Conservation (phyloP, 2,888 invertebrate genomes). For the Dryococelus australis region DNA sequence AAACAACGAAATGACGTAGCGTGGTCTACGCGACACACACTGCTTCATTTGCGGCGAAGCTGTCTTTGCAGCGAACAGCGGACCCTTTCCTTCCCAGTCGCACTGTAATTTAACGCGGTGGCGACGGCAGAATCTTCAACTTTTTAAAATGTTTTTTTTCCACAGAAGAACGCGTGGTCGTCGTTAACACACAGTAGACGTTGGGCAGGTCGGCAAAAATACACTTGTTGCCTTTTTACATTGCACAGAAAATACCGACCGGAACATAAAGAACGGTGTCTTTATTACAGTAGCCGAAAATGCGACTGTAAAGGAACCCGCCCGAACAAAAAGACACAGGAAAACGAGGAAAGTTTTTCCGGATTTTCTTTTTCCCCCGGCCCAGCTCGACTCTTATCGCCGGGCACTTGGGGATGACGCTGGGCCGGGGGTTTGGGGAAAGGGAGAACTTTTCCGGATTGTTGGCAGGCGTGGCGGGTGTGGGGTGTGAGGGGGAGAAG, state of each 20-base stretch:
- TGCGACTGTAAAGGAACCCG: constrained; percentile 5
- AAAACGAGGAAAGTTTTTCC: background rate
- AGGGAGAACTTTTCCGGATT: background rate
- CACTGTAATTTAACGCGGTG: too few species aligned
- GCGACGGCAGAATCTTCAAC: too few species aligned
- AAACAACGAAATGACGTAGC: too few species aligned
- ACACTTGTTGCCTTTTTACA: too few species aligned
- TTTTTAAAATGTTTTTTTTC: too few species aligned
- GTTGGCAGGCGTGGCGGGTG: background rate
- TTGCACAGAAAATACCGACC: background rate
- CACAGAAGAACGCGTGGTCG: too few species aligned
- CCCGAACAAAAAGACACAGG: background rate
- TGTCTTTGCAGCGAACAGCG: too few species aligned
- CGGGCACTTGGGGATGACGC: background rate
- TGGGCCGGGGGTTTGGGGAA: background rate
- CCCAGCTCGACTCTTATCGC: constrained; percentile 1
- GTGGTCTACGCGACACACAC: too few species aligned
- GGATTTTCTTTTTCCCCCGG: background rate
- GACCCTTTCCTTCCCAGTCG: too few species aligned
- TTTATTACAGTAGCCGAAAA: background rate
- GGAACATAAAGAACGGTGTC: background rate
- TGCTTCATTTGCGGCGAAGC: too few species aligned
- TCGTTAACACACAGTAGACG: too few species aligned
- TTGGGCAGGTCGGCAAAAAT: too few species aligned
- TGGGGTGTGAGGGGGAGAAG: background rate